Percentiles rank a stretch among this genome's conserved stretches.
Conservation (phyloP, 2,797 vertebrate genomes). For the Scarus forsteni region DNA sequence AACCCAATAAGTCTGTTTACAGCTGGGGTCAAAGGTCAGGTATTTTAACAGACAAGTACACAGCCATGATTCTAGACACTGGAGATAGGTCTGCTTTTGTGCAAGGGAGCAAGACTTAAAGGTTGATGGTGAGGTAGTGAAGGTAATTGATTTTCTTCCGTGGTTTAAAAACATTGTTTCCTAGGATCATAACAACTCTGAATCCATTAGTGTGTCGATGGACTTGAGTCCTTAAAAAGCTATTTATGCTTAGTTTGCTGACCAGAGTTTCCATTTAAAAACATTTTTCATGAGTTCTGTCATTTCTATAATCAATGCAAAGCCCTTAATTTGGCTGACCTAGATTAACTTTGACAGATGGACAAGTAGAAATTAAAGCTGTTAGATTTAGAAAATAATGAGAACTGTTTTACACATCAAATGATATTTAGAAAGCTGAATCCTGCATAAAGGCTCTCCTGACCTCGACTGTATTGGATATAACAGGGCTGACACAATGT, state of each 20-base stretch:
- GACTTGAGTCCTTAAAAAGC: constrained; percentile 3
- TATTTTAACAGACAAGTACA: constrained; percentile 57
- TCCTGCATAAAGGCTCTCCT: neutral
- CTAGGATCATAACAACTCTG: neutral
- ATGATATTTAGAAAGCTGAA: neutral
- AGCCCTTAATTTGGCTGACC: neutral
- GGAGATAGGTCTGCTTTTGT: constrained; percentile 40
- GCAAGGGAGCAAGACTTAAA: constrained; percentile 27
- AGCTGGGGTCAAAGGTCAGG: constrained; percentile 64
- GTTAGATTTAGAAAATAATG: neutral
- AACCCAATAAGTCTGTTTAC: constrained; percentile 72
- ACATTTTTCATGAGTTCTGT: neutral
- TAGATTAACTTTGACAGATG: neutral
- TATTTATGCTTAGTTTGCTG: neutral
- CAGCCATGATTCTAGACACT: constrained; percentile 40
- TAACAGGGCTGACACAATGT: too few relatives aligned
- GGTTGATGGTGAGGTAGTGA: constrained; percentile 25
- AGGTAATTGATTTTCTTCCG: constrained; percentile 19
- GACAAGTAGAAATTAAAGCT: neutral
- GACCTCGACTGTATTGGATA: constrained; percentile 12
- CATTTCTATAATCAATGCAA: neutral
- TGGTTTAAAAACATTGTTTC: neutral
- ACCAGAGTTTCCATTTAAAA: constrained; percentile 1
- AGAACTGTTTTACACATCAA: neutral
- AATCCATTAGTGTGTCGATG: neutral